A percentile compares a stretch with the other conserved stretches of the same genome.
Conservation (phyloP, 2,888 invertebrate species). For the Ormyrus labotus region DNA sequence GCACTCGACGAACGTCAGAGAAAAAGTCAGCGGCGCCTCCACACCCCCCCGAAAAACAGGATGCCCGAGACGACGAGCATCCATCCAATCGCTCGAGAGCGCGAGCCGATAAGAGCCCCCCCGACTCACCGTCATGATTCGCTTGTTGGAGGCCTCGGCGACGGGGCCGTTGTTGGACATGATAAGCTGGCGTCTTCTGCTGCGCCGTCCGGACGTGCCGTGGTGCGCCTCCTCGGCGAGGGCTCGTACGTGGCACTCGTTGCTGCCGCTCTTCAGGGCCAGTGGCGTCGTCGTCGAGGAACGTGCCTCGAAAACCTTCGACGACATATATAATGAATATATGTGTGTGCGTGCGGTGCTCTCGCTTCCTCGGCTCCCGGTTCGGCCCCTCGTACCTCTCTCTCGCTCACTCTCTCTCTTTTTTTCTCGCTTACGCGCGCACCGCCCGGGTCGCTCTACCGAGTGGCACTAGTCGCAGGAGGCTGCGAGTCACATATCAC, state of each 20-base stretch:
- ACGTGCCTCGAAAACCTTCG: slow-evolving; percentile 45
- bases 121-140: slow-evolving; percentile 50
- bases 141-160: slow-evolving; percentile 31
- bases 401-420: background rate
- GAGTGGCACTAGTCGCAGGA: background rate
- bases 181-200: slow-evolving; percentile 17
- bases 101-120: no score
- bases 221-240: slow-evolving; percentile 5
- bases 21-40: no score
- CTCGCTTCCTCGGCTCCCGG: background rate
- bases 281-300: slow-evolving; percentile 31
- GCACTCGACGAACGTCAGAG: no score
- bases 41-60: no score
- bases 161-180: slow-evolving; percentile 48
- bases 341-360: slow-evolving; percentile 8
- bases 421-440: background rate
- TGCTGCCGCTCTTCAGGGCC: slow-evolving; percentile 11
- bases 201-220: slow-evolving; percentile 12
- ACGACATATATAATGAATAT: slow-evolving; percentile 38
- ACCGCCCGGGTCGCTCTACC: background rate
- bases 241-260: slow-evolving; percentile 40
- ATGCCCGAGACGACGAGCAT: no score
- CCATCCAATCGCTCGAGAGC: no score
- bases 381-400: background rate
- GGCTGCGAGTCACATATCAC: background rate